These are phyloP conservation scores for Xenus cinereus DNA, from an alignment of 2,113 vertebrate genomes.

Conservation along the genomic window DNA sequence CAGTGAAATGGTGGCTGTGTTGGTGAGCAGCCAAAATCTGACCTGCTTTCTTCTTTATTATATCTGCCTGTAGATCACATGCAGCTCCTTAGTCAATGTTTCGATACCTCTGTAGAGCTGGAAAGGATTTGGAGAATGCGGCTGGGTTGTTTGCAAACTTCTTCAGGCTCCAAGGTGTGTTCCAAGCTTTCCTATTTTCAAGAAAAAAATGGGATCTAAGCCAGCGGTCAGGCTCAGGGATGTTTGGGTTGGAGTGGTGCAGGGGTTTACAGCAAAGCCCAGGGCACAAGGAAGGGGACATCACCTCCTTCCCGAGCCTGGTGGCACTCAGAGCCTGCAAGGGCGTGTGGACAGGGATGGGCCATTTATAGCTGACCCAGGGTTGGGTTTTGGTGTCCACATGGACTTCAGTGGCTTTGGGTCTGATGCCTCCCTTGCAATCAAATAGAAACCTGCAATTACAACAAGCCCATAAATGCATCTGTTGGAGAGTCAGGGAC, in stretches of 20 bases:
- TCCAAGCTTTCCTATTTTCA: neutral
- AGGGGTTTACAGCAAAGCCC: neutral
- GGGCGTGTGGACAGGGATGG: neutral
- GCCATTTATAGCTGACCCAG: neutral
- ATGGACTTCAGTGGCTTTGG: neutral
- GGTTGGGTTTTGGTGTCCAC: neutral
- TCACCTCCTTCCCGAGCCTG: neutral
- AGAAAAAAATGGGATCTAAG: neutral
- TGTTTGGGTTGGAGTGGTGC: rapidly evolving
- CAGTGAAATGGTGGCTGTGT: neutral
- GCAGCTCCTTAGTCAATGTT: neutral
- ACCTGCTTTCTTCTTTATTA: neutral
- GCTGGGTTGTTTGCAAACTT: neutral
- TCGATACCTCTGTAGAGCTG: neutral
- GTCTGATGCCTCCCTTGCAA: neutral
- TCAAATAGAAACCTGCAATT: neutral
- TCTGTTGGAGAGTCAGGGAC: neutral
- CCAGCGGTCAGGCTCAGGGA: neutral
- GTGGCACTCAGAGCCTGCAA: neutral
- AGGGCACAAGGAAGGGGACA: neutral
- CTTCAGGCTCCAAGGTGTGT: neutral
- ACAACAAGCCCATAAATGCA: neutral
- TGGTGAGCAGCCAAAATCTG: neutral
- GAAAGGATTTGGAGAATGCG: neutral
- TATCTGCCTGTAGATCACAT: neutral